Evolutionary conservation across 1,140 invertebrate species (phyloP).

Genomic region (Yoshiicerus persimilis): DNA sequence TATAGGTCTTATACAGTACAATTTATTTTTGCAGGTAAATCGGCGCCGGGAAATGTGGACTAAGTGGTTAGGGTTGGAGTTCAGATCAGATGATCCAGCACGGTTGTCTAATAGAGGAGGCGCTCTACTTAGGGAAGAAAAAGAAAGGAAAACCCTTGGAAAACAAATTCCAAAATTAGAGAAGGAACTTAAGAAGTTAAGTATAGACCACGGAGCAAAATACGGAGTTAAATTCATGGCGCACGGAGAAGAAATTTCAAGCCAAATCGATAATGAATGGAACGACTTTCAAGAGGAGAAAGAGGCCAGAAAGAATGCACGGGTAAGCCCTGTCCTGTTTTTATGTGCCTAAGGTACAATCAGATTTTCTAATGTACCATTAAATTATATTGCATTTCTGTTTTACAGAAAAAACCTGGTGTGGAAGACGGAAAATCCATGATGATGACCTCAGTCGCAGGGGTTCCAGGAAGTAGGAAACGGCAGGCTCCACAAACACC

Average conservation of each 20-base stretch:
- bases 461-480: background rate
- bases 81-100: constrained; percentile 36
- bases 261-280: constrained; percentile 29
- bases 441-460: background rate
- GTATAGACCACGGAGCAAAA: background rate
- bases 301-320: constrained; percentile 24
- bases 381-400: too few relatives aligned
- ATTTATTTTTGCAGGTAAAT: background rate
- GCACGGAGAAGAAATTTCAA: constrained; percentile 1
- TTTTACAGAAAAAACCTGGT: background rate
- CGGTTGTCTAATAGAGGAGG: constrained; percentile 38
- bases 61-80: constrained; percentile 31
- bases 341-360: background rate
- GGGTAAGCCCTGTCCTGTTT: background rate
- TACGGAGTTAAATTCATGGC: constrained; percentile 24
- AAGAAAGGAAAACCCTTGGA: constrained; percentile 32
- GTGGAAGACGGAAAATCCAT: background rate
- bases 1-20: too few relatives aligned
- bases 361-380: background rate
- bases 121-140: constrained; percentile 38
- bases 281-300: constrained; percentile 22
- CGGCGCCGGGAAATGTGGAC: constrained; percentile 18
- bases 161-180: constrained; percentile 40
- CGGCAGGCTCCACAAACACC: background rate
- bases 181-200: constrained; percentile 16